phyloP scores from a whole-genome alignment of 2,113 vertebrate species.

The Lagopus muta region DNA sequence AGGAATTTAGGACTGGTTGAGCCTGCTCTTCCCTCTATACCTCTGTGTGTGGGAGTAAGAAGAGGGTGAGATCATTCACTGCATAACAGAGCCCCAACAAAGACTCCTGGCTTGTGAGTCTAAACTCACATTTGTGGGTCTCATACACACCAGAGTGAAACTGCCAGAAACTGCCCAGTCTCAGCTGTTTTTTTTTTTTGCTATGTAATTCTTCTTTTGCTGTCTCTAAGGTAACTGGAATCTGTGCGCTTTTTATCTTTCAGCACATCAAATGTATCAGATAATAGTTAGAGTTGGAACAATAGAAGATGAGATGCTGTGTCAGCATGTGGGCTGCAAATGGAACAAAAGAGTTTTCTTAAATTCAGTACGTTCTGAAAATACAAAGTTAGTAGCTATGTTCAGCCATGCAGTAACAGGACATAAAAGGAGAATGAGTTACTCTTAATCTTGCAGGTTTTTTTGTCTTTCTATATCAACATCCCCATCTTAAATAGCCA shows the following conservation, averaged over 20 bases:
- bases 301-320: slow-evolving; percentile 27
- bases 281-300: slow-evolving; percentile 45
- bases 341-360: slow-evolving; percentile 50
- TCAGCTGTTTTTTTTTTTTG: slow-evolving; percentile 3
- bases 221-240: slow-evolving; percentile 51
- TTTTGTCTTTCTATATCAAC: slow-evolving; percentile 41
- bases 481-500: not conserved
- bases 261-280: slow-evolving; percentile 29
- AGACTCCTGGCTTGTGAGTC: not conserved
- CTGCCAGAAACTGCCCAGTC: not conserved
- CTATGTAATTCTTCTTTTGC: slow-evolving; percentile 3
- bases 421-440: slow-evolving; percentile 49
- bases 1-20: slow-evolving; percentile 66
- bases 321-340: slow-evolving; percentile 48
- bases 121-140: slow-evolving; percentile 32
- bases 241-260: slow-evolving; percentile 9
- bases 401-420: slow-evolving; percentile 31
- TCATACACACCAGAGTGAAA: slow-evolving; percentile 5
- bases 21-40: slow-evolving; percentile 48
- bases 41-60: slow-evolving; percentile 57
- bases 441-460: slow-evolving; percentile 1
- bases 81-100: slow-evolving; percentile 40
- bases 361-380: slow-evolving; percentile 23
- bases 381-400: slow-evolving; percentile 18
- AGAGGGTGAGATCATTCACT: slow-evolving; percentile 54